Evolutionary conservation across 2,113 vertebrate genomes (phyloP), one percentile per base, ranked within the genome.

Genomic region (Pandion haliaetus): DNA sequence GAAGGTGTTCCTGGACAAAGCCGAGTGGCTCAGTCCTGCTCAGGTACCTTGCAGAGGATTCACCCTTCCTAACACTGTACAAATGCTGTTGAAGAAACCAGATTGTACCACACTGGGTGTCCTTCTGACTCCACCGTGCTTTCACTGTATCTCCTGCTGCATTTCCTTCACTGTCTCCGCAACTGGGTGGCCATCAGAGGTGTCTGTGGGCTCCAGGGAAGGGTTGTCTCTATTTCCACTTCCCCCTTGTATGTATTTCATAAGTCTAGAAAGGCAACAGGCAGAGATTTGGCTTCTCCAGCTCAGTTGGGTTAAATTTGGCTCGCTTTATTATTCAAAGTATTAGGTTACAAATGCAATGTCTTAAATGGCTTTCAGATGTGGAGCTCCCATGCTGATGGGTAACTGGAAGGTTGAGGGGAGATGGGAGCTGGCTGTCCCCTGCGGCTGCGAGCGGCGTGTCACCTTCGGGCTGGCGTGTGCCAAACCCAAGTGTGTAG

Each of bases 401-500:
- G 71, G 4, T 65, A 10, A 8, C 47, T 32, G 47, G 52, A 42
- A 79, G 31, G 32, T 1, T 58, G 79, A 59, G 79, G 5, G 29
- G 44, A 38, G 47, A 16, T 1, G 6, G 40, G 87, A 50, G 47
- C 62, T 70, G 86, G 54, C 47, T 59, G 65, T 90, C 87, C 76
- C 65, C 15, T 6, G 32, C 14, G 9, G 47, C 28, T 38, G 25
- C 8, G 2, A 31, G 24, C 20, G 9, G 15, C 16, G 2, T 4
- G 17, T 83, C 78, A 42, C 78, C 82, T 31, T 47, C 3, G 26
- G 34, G 69, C 65, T 77, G 45, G 24, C 7, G 1, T 2, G 21
- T 78, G 65, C 63, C 84, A 26, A 29, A 31, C 32, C 28, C 1
- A 0, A 2, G 4, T 3, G 7, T n/a, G n/a, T 2, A 54, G 67